A percentile compares a stretch with the other conserved stretches of the same genome.
phyloP scores from a whole-genome alignment of 2,888 invertebrate species.

The Heliconius aoede region DNA sequence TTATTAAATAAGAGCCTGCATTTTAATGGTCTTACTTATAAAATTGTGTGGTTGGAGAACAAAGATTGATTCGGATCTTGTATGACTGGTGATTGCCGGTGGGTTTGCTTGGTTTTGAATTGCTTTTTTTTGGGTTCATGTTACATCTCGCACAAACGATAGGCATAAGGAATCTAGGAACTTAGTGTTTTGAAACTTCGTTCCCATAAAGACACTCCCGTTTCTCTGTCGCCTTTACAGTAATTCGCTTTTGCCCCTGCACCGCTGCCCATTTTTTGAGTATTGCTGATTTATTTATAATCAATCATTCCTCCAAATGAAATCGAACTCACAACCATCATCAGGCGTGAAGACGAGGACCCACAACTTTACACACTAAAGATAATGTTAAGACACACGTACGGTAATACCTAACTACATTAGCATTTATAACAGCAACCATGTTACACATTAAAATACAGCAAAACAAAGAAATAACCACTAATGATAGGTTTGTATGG shows the following conservation, averaged over 20 bases:
- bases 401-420: too few relatives aligned
- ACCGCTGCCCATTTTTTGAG: not conserved
- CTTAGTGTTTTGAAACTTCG: not conserved
- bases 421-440: not conserved
- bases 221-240: too few relatives aligned
- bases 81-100: not conserved
- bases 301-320: too few relatives aligned
- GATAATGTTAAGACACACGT: too few relatives aligned
- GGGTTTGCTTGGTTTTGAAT: not conserved
- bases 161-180: not conserved
- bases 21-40: slow-evolving; percentile 70
- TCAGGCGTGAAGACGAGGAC: too few relatives aligned
- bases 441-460: not conserved
- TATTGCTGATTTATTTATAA: too few relatives aligned
- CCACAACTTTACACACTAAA: too few relatives aligned
- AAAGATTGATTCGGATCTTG: slow-evolving; percentile 34
- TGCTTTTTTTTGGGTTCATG: not conserved
- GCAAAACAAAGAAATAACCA: slow-evolving; percentile 2
- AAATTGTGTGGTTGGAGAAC: slow-evolving; percentile 44
- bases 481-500: slow-evolving; percentile 13
- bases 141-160: too few relatives aligned
- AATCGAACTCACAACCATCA: too few relatives aligned
- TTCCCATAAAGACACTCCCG: not conserved
- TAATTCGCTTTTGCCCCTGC: too few relatives aligned
- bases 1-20: slow-evolving; percentile 78